Percentiles rank a stretch among this genome's conserved stretches.
These are phyloP conservation scores for Enteromius argenteus DNA, from an alignment of 2,797 vertebrate genomes.

Conservation along the genomic window DNA sequence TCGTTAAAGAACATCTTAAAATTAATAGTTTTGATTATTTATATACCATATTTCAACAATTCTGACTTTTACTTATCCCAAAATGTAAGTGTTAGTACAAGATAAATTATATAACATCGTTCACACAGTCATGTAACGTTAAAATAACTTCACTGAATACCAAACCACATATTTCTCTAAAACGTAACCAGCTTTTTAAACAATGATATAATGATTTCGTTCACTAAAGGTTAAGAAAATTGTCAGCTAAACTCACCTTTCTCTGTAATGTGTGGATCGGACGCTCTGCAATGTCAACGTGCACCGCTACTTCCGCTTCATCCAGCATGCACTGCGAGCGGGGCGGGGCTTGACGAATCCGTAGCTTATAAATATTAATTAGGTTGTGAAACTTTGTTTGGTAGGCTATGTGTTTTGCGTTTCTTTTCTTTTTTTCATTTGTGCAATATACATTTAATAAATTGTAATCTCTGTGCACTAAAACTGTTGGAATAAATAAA, in stretches of 20 bases:
- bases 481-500: not conserved
- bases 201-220: not conserved
- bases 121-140: too few relatives aligned
- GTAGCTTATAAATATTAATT: slow-evolving; percentile 32
- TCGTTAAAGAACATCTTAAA: not conserved
- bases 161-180: not conserved
- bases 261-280: not conserved
- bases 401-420: not conserved
- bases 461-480: not conserved
- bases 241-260: not conserved
- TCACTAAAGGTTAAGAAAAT: too few relatives aligned
- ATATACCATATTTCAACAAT: not conserved
- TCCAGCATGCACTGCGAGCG: slow-evolving; percentile 15
- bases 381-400: not conserved
- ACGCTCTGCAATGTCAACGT: slow-evolving; percentile 44
- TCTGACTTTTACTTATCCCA: not conserved
- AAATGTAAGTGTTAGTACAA: not conserved
- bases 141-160: not conserved
- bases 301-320: slow-evolving; percentile 7
- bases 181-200: not conserved
- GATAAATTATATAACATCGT: too few relatives aligned
- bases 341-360: not conserved
- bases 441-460: not conserved
- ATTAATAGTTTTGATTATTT: not conserved
- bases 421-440: not conserved